Evolutionary conservation across 2,113 vertebrate species (phyloP).

Genomic region (Dermatemys mawii): DNA sequence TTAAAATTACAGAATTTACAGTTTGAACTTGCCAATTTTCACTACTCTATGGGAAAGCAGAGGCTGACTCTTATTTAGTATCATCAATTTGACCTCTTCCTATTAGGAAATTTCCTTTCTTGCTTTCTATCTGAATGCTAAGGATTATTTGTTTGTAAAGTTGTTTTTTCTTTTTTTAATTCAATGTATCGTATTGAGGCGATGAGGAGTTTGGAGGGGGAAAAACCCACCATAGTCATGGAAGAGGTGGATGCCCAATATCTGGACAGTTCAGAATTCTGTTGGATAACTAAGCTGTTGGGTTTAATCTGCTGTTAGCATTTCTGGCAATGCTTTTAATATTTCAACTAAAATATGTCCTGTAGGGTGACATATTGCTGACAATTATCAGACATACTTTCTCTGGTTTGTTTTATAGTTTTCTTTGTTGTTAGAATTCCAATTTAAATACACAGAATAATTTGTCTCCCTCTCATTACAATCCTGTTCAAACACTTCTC

Average conservation of each 20-base stretch:
- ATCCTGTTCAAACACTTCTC: constrained; percentile 14
- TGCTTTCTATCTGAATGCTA: too few species aligned
- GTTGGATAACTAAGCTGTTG: constrained; percentile 28
- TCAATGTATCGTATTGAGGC: background rate
- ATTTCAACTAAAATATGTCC: constrained; percentile 27
- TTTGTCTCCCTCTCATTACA: constrained; percentile 24
- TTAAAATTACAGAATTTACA: background rate
- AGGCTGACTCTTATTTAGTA: background rate
- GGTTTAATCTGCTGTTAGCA: constrained; percentile 25
- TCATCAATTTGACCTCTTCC: too few species aligned
- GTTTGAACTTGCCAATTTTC: background rate
- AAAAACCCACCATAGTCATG: background rate
- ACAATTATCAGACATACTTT: constrained; percentile 32
- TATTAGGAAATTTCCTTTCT: too few species aligned
- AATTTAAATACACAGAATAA: constrained; percentile 35
- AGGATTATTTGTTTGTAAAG: too few species aligned
- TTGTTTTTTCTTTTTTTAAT: too few species aligned
- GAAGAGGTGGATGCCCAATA: constrained; percentile 48
- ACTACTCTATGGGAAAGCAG: background rate
- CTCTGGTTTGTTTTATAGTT: constrained; percentile 65
- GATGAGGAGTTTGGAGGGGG: background rate
- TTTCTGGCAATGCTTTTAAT: constrained; percentile 36
- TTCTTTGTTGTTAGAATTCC: constrained; percentile 66
- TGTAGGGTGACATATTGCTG: constrained; percentile 28
- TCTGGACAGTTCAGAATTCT: constrained; percentile 10